Base-by-base conservation (phyloP, 2,888 invertebrate genomes). In the Merodon equestris region DNA sequence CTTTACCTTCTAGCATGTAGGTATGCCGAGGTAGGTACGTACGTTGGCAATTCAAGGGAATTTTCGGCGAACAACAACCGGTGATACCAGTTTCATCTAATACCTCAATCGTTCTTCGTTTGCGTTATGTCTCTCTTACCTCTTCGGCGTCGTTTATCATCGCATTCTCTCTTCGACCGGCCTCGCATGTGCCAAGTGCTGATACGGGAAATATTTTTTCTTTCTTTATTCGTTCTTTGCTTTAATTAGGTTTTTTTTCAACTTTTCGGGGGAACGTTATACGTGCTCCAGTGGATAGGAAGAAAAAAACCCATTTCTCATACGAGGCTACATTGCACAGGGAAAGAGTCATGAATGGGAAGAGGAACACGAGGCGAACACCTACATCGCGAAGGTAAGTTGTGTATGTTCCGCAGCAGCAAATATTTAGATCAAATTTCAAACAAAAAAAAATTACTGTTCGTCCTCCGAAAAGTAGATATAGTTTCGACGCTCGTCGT, bases 51-150 rank as follows among this genome's bases (percentile, higher is more conserved):
- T 77, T 67, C 19, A 56, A 61, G 67, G 67, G 67, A 73, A 67
- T 72, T 67, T 77, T 67, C 54, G 72, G 67, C 67, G 38, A 63
- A 67, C 50, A 68, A 57, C 73, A 77, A 77, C 77, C 77, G 77
- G 77, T 73, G 77, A 77, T 77, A 73, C 77, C 77, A 73, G 77
- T 77, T 77, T 63, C 61, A 67, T 77, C 66, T 73, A 73, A 77
- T 77, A 63, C 57, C 61, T 58, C 40, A 48, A 54, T 71, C 45
- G 60, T 60, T 4, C 27, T 68, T 72, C 48, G 2, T 27, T 2
- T 27, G 7, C 27, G 7, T 7, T 27, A n/a, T n/a, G 34, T 63
- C 44, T 56, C 61, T 27, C 3, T 71, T 34, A 51, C 42, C 38
- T 17, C 36, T 12, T 42, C 47, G n/a, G n/a, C n/a, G n/a, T 13